phyloP scores from a whole-genome alignment of 64 coral and sea anemone genomes.

The Montipora cactus region DNA sequence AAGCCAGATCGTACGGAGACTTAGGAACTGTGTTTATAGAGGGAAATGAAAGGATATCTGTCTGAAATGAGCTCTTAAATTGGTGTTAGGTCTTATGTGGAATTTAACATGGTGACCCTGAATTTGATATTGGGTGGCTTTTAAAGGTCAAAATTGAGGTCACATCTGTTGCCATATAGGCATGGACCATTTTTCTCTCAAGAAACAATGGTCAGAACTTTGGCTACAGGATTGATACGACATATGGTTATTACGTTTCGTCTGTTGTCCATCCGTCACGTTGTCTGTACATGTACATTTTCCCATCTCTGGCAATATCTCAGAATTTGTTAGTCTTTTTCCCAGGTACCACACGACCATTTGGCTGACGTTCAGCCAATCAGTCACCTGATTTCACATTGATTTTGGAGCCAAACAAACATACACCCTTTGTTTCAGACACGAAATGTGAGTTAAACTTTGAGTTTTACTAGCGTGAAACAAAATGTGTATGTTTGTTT shows the following conservation, averaged over 20 bases:
- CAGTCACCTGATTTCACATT: constrained; percentile 32
- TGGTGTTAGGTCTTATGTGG: constrained; percentile 15
- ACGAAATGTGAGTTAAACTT: constrained; percentile 28
- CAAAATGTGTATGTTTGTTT: constrained; percentile 32
- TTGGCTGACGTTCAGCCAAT: constrained; percentile 16
- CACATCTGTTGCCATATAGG: constrained; percentile 7
- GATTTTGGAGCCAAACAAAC: constrained; percentile 23
- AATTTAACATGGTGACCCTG: background rate
- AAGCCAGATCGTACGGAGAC: constrained; percentile 2
- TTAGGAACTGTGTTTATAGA: constrained; percentile 7
- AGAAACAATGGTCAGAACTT: constrained; percentile 29
- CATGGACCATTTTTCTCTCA: constrained; percentile 23
- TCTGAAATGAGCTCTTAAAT: constrained; percentile 1
- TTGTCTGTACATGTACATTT: constrained; percentile 35
- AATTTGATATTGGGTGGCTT: constrained; percentile 15
- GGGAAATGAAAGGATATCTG: constrained; percentile 13
- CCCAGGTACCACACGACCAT: constrained; percentile 17
- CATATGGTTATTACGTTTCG: constrained; percentile 25
- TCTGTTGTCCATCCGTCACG: constrained; percentile 23
- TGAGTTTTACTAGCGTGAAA: constrained; percentile 24
- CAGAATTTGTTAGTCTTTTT: constrained; percentile 20
- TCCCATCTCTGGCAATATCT: constrained; percentile 28
- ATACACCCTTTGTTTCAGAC: constrained; percentile 14
- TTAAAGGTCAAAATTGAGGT: constrained; percentile 23
- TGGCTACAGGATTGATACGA: constrained; percentile 20